Conservation (phyloP, 2,797 vertebrate genomes). For the Hephaestus fuliginosus region DNA sequence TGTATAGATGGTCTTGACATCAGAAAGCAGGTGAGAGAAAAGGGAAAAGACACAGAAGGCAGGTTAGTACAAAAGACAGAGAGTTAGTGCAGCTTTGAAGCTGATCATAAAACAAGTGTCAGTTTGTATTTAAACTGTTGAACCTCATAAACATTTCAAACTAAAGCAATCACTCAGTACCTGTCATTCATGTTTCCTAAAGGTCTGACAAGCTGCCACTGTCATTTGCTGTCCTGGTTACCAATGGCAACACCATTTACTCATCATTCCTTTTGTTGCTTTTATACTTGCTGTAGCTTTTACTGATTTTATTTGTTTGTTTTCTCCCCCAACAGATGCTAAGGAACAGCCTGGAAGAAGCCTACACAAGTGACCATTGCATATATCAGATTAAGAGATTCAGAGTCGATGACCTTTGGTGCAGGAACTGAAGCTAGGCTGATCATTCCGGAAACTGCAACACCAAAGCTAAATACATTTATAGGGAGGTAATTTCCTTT, state of each 20-base stretch:
- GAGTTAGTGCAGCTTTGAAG: slow-evolving; percentile 36
- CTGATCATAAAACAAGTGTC: slow-evolving; percentile 9
- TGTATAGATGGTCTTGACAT: slow-evolving; percentile 94
- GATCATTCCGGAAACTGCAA: background rate
- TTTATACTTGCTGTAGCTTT: background rate
- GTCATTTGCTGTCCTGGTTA: background rate
- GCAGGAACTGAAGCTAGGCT: no score
- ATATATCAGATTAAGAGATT: background rate
- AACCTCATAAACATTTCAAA: background rate
- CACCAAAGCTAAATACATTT: background rate
- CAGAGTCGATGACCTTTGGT: background rate
- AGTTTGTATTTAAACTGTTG: slow-evolving; percentile 4
- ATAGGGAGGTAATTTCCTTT: background rate
- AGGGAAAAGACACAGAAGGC: slow-evolving; percentile 78
- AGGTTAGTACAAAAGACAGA: slow-evolving; percentile 80
- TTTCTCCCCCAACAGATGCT: background rate
- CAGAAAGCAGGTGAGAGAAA: slow-evolving; percentile 88
- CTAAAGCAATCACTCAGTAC: background rate
- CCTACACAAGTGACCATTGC: background rate
- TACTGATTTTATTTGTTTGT: background rate
- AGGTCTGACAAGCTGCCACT: background rate
- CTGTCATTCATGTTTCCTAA: background rate
- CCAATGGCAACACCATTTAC: background rate
- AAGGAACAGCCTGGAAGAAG: background rate
- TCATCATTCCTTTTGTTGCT: background rate